Percentiles rank a stretch among this genome's conserved stretches.
Conservation (phyloP, 2,888 invertebrate species). For the Psylliodes chrysocephalus region DNA sequence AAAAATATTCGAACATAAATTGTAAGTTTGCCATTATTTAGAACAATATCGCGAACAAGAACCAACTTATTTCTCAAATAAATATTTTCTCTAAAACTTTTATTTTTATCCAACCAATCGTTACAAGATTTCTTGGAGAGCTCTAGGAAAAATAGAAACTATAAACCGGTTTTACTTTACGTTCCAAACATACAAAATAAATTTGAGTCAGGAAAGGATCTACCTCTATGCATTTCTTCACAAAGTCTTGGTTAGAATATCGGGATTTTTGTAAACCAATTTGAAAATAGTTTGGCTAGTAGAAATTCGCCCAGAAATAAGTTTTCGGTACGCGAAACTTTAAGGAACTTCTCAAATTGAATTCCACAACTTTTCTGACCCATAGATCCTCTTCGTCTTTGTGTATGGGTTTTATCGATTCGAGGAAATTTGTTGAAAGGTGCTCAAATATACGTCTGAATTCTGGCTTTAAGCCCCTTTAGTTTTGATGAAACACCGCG, state of each 20-base stretch:
- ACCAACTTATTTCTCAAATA: not conserved
- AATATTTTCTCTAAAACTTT: conserved; percentile 2
- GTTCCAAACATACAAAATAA: conserved; percentile 12
- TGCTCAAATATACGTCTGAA: not conserved
- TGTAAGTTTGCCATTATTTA: too few species aligned
- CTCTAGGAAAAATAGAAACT: conserved; percentile 7
- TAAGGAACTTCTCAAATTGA: conserved; percentile 61
- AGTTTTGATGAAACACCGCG: too few species aligned
- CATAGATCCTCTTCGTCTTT: conserved; percentile 37
- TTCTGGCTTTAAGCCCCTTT: not conserved
- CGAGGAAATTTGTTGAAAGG: conserved; percentile 11
- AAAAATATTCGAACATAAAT: too few species aligned
- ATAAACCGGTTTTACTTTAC: not conserved
- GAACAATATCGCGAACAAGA: too few species aligned
- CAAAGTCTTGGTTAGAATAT: conserved; percentile 20
- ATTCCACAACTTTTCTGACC: conserved; percentile 57
- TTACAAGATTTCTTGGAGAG: not conserved
- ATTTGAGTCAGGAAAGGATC: not conserved
- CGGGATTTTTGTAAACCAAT: conserved; percentile 54
- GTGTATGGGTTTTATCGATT: conserved; percentile 14
- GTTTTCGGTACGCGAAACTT: conserved; percentile 54
- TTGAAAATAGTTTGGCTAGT: conserved; percentile 58
- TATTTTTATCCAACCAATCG: conserved; percentile 8
- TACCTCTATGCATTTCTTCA: conserved; percentile 3
- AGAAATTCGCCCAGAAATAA: conserved; percentile 56